These are phyloP conservation scores for Cisticola juncidis DNA, from an alignment of 2,113 vertebrate species.

Conservation along the genomic window DNA sequence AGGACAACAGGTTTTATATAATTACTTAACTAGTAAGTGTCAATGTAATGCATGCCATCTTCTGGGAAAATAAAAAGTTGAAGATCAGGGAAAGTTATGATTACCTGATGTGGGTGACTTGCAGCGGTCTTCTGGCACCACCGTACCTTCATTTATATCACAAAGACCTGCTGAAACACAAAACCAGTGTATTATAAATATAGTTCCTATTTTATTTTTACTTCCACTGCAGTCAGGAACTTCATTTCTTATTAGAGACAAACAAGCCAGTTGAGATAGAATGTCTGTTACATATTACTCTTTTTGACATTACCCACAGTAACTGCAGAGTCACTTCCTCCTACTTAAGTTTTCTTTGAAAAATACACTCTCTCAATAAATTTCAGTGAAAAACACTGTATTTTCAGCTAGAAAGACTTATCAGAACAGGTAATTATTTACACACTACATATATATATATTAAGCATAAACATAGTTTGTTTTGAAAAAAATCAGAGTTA, in stretches of 20 bases:
- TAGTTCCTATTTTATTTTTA: background rate
- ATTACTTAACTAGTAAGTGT: background rate
- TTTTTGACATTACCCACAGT: background rate
- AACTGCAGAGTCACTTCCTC: background rate
- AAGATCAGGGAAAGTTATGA: slow-evolving; percentile 49
- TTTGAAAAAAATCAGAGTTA: background rate
- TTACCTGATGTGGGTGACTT: slow-evolving; percentile 99
- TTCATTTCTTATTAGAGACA: background rate
- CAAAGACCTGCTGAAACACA: slow-evolving; percentile 85
- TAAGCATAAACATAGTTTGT: background rate
- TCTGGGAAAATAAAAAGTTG: background rate
- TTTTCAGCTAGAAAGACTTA: background rate
- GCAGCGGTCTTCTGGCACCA: slow-evolving; percentile 93
- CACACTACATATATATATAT: background rate
- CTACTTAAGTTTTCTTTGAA: background rate
- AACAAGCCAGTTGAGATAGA: background rate
- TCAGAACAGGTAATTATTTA: background rate
- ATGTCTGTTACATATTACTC: background rate
- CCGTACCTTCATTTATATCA: slow-evolving; percentile 91
- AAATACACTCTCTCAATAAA: background rate
- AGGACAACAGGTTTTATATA: background rate
- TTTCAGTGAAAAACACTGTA: background rate
- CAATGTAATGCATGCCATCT: background rate
- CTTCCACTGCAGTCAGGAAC: background rate
- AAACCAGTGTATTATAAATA: background rate